Percentiles rank a stretch among this genome's conserved stretches.
These are phyloP conservation scores for Sphaeramia orbicularis DNA, from an alignment of 2,797 vertebrate genomes.

Conservation along the genomic window DNA sequence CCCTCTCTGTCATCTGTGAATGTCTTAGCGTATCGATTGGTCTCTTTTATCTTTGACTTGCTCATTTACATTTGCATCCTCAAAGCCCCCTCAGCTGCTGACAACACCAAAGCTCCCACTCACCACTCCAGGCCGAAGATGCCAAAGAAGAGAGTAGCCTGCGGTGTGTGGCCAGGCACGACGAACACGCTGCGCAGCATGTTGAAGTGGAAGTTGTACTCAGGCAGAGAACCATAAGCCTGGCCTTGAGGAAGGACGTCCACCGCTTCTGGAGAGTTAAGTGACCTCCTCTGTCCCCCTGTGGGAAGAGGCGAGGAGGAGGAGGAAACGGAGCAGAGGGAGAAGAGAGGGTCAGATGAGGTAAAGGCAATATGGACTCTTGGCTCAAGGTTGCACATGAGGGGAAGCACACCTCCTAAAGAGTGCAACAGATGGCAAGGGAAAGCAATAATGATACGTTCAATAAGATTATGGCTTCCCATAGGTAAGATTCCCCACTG, in stretches of 20 bases:
- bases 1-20: conserved; percentile 35
- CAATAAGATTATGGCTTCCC: conserved; percentile 24
- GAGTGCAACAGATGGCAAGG: conserved; percentile 56
- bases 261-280: conserved; percentile 97
- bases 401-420: conserved; percentile 39
- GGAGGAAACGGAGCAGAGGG: conserved; percentile 7
- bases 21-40: conserved; percentile 54
- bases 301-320: conserved; percentile 36
- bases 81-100: conserved; percentile 17
- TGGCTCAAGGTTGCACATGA: conserved; percentile 37
- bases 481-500: conserved; percentile 11
- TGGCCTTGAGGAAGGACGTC: conserved; percentile 97
- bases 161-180: conserved; percentile 78
- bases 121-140: conserved; percentile 95
- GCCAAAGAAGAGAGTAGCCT: conserved; percentile 90
- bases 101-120: conserved; percentile 48
- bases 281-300: conserved; percentile 93
- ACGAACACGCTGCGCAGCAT: conserved; percentile 90
- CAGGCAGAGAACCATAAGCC: conserved; percentile 92
- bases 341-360: conserved; percentile 21
- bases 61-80: conserved; percentile 57
- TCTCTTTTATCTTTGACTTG: conserved; percentile 48
- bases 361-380: conserved; percentile 28
- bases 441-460: conserved; percentile 35
- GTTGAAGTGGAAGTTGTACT: conserved; percentile 92